Evolutionary conservation across 2,888 invertebrate species (phyloP), one percentile per base, ranked within the genome.

Genomic region (Pelosia muscerda): DNA sequence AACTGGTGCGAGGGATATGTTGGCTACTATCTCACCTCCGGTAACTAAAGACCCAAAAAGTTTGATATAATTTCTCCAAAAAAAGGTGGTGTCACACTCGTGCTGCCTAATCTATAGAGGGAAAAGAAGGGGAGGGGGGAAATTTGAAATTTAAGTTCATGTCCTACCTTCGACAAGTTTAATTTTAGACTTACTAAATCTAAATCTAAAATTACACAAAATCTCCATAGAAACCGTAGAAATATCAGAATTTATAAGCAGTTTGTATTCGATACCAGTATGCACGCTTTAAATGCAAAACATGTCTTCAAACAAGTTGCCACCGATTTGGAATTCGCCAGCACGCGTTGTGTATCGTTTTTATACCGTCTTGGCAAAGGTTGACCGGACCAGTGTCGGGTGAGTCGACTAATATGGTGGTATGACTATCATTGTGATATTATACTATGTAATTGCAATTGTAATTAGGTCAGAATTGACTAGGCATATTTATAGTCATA

Each of bases 341-440:
- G 23, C 34, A 34, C 34, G 49, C 19, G 49, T 19, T 49, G 3
- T 11, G 23, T 23, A 34, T 22, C 28, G 55, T 56, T 61, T 60
- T 66, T 60, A 55, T 38, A 28, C 13, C 1, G 19, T 26, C 55
- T 42, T 55, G 60, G 15, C 4, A 38, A 61, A 66, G 38, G 61
- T 61, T 28, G 53, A 19, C 26, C 5, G 25, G 38, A 60, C 53
- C 13, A 31, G 26, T 38, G 38, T 38, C 15, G 34, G 13, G 34
- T 34, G 19, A 6, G 13, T 25, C n/a, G 8, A 10, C 26, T 13
- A 26, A 66, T 66, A 66, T 28, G 60, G 55, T 28, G 60, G 55
- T 38, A 42, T 13, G 26, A 11, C 25, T 60, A 34, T 59, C 34
- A 64, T 42, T 26, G n/a, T 64, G 31, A 64, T n/a, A n/a, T n/a